Conservation (phyloP, 2,797 vertebrate species). For the Acrossocheilus wenchowensis region DNA sequence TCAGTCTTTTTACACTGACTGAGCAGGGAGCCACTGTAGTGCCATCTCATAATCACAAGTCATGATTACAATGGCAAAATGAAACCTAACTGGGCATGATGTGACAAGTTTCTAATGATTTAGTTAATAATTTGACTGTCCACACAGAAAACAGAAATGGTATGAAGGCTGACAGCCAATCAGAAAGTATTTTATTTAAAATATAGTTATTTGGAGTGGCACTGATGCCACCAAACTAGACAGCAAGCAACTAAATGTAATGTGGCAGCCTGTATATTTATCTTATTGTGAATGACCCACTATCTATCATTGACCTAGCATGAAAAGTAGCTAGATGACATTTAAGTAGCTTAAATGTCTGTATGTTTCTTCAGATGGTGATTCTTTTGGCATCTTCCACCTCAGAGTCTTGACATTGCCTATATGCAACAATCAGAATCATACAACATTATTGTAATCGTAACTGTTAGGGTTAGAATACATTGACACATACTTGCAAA, state of each 20-base stretch:
- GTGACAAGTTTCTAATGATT: conserved; percentile 32
- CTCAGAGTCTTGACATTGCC: background rate
- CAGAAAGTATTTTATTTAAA: background rate
- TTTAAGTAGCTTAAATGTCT: background rate
- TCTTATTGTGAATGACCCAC: background rate
- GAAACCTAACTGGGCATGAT: conserved; percentile 60
- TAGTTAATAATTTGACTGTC: background rate
- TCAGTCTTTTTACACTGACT: conserved; percentile 62
- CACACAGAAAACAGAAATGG: background rate
- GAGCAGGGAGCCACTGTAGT: conserved; percentile 64
- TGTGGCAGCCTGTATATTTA: background rate
- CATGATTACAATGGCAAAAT: conserved; percentile 60
- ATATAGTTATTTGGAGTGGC: background rate
- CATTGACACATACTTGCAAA: no score
- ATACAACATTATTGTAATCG: no score
- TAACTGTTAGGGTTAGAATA: no score
- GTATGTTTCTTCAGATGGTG: background rate
- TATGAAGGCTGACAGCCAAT: background rate
- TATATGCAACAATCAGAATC: background rate
- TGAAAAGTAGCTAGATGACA: background rate
- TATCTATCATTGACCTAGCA: background rate
- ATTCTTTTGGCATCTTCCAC: background rate
- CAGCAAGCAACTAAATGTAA: background rate
- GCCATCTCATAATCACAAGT: conserved; percentile 66
- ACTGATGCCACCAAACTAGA: background rate